phyloP scores from a whole-genome alignment of 2,888 invertebrate genomes.

The Troglohyphantes excavatus region DNA sequence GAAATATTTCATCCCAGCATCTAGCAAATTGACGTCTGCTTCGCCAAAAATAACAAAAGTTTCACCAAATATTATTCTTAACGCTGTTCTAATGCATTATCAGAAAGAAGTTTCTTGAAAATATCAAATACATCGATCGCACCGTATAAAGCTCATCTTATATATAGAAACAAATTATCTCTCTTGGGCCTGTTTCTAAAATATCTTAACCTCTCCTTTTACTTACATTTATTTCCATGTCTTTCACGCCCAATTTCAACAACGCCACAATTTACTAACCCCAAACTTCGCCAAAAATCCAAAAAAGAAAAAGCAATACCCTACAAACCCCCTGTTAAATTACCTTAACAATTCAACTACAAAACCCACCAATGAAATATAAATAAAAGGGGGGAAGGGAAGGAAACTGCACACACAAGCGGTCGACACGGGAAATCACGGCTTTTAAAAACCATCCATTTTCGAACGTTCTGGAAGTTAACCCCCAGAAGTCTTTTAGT shows the following conservation, averaged over 20 bases:
- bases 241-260: slow-evolving; percentile 28
- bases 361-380: slow-evolving; percentile 54
- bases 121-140: too few species aligned
- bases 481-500: slow-evolving; percentile 47
- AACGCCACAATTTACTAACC: slow-evolving; percentile 31
- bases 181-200: background rate
- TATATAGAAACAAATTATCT: too few species aligned
- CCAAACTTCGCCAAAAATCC: background rate
- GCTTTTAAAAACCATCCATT: slow-evolving; percentile 68
- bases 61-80: too few species aligned
- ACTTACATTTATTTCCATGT: slow-evolving; percentile 6
- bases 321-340: slow-evolving; percentile 29
- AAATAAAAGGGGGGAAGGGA: slow-evolving; percentile 59
- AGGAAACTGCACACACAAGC: background rate
- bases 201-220: slow-evolving; percentile 28
- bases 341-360: slow-evolving; percentile 68
- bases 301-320: slow-evolving; percentile 22
- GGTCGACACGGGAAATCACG: slow-evolving; percentile 64
- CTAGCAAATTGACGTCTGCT: too few species aligned
- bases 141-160: too few species aligned
- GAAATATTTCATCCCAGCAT: too few species aligned
- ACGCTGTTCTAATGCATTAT: too few species aligned
- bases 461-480: background rate
- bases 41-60: too few species aligned
- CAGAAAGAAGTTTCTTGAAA: too few species aligned